phyloP scores from a whole-genome alignment of 2,888 invertebrate genomes.

The Hemistola chrysoprasaria region DNA sequence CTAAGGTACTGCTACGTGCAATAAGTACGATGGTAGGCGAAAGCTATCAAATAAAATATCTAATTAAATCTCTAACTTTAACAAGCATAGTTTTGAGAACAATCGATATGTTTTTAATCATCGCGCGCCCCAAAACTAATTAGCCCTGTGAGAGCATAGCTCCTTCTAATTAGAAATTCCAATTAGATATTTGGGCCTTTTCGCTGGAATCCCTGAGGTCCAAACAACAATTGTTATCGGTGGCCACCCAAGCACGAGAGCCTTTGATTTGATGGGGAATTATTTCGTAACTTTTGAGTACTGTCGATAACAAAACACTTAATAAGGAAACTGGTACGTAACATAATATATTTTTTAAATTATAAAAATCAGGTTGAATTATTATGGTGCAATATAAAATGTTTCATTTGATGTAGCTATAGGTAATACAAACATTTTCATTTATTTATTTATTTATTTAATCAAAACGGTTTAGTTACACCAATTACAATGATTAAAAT shows the following conservation, averaged over 20 bases:
- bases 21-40: too few relatives aligned
- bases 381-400: too few relatives aligned
- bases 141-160: slow-evolving; percentile 42
- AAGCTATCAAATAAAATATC: too few relatives aligned
- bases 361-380: too few relatives aligned
- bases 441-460: too few relatives aligned
- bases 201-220: slow-evolving; percentile 56
- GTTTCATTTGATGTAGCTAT: too few relatives aligned
- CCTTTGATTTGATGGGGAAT: slow-evolving; percentile 59
- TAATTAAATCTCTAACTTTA: too few relatives aligned
- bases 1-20: background rate
- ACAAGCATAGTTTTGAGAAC: slow-evolving; percentile 28
- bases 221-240: slow-evolving; percentile 73
- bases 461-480: too few relatives aligned
- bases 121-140: slow-evolving; percentile 60
- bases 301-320: slow-evolving; percentile 10
- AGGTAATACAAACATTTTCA: too few relatives aligned
- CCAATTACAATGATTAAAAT: too few relatives aligned
- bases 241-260: slow-evolving; percentile 59
- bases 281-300: slow-evolving; percentile 50
- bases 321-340: too few relatives aligned
- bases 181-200: slow-evolving; percentile 69
- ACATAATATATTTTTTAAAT: too few relatives aligned
- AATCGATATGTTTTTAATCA: slow-evolving; percentile 41
- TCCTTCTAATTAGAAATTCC: slow-evolving; percentile 77